phyloP scores from a whole-genome alignment of 2,113 vertebrate species.

The Elachura formosa region DNA sequence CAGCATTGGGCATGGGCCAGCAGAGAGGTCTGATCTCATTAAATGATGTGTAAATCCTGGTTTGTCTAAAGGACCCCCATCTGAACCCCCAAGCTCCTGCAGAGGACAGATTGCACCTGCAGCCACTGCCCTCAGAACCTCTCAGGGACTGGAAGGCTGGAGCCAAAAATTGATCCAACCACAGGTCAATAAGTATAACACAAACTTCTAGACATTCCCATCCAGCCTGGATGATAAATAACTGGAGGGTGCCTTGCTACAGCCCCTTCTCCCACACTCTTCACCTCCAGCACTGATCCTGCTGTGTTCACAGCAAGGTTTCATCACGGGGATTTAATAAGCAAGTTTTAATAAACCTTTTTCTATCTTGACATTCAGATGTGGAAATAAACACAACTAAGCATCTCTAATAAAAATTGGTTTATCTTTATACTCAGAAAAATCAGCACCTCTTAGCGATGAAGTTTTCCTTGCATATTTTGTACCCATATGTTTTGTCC shows the following conservation, averaged over 20 bases:
- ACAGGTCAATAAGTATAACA: background rate
- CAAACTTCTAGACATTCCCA: background rate
- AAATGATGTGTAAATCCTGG: background rate
- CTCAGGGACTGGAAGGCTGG: background rate
- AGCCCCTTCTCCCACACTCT: background rate
- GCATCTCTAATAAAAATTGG: background rate
- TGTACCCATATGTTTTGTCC: background rate
- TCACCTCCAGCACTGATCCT: background rate
- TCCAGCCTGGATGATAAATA: background rate
- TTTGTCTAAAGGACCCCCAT: background rate
- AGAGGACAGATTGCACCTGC: background rate
- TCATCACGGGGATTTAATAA: background rate
- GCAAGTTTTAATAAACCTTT: background rate
- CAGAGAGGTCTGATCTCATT: background rate
- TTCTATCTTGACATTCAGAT: background rate
- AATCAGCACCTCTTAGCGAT: background rate
- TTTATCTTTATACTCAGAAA: background rate
- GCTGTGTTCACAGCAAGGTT: background rate
- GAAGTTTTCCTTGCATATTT: background rate
- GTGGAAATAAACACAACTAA: background rate
- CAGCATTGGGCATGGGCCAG: background rate
- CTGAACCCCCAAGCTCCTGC: background rate
- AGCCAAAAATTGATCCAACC: background rate
- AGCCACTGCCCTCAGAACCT: fast-evolving
- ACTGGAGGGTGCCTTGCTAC: background rate